Conservation (phyloP, 1,140 invertebrate species). For the Capitella teleta region DNA sequence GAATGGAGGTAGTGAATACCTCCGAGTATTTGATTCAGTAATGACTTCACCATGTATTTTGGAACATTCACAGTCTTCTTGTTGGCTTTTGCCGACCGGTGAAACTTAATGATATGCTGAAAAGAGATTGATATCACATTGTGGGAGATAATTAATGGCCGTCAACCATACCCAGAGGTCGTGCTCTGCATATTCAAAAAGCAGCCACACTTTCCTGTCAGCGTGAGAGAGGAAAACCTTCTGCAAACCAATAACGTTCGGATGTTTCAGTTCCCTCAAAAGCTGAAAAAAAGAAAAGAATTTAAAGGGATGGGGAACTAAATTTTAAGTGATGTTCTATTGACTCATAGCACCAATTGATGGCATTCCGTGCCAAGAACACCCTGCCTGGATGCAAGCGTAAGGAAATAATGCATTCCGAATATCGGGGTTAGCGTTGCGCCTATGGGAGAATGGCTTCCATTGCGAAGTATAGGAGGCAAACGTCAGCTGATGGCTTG, state of each 20-base stretch:
- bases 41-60: slow-evolving; percentile 73
- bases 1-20: slow-evolving; percentile 99
- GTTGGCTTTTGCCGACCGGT: slow-evolving; percentile 93
- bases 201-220: slow-evolving; percentile 92
- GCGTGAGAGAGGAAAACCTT: slow-evolving; percentile 94
- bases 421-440: not conserved
- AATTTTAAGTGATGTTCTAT: too few relatives aligned
- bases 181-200: slow-evolving; percentile 99
- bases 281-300: slow-evolving; percentile 50
- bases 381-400: not conserved
- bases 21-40: slow-evolving; percentile 96
- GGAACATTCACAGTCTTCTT: slow-evolving; percentile 92
- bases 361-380: too few relatives aligned
- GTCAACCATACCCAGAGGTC: slow-evolving; percentile 76
- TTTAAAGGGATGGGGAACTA: not conserved
- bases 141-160: not conserved
- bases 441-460: not conserved
- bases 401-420: not conserved
- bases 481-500: too few relatives aligned
- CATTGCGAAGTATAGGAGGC: not conserved
- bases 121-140: slow-evolving; percentile 16
- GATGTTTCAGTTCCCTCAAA: slow-evolving; percentile 92
- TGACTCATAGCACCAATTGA: too few relatives aligned
- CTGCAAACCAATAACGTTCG: slow-evolving; percentile 93
- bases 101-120: slow-evolving; percentile 97